Evolutionary conservation across 2,113 vertebrate species (phyloP).

Genomic region (Xenopus tropicalis): DNA sequence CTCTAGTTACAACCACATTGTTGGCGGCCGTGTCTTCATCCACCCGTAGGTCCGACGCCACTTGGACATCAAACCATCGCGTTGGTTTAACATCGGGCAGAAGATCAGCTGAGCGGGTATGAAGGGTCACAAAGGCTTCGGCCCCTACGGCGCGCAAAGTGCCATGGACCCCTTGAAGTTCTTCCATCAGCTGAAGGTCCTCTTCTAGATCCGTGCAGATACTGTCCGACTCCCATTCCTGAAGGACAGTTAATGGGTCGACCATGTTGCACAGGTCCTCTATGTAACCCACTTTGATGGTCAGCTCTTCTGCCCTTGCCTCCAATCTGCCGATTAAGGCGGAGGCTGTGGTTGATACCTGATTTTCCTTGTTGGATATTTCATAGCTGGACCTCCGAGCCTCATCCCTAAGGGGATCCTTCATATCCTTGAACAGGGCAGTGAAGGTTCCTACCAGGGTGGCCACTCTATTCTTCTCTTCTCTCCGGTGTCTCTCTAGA

Average conservation of each 20-base stretch:
- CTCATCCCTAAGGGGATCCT: not conserved
- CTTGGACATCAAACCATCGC: not conserved
- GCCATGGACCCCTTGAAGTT: no score
- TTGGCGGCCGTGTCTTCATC: not conserved
- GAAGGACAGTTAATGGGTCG: not conserved
- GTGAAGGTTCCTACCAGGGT: not conserved
- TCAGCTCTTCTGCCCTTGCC: not conserved
- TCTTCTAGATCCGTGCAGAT: not conserved
- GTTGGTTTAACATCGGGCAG: not conserved
- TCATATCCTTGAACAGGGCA: conserved; percentile 1
- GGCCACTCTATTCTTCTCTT: not conserved
- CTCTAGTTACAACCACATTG: not conserved
- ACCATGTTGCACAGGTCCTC: not conserved
- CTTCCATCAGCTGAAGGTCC: no score
- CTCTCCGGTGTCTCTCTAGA: not conserved
- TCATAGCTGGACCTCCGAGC: not conserved
- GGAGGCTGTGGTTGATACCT: not conserved
- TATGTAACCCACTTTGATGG: not conserved
- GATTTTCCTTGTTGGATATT: not conserved
- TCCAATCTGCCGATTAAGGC: not conserved
- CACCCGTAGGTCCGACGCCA: not conserved
- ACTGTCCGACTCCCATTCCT: not conserved
- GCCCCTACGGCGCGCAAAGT: not conserved
- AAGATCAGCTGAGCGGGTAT: not conserved
- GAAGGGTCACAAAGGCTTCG: not conserved